A percentile compares a stretch with the other conserved stretches of the same genome.
These are phyloP conservation scores for Prolemur simus DNA, from an alignment of 2,113 vertebrate genomes.

Conservation along the genomic window DNA sequence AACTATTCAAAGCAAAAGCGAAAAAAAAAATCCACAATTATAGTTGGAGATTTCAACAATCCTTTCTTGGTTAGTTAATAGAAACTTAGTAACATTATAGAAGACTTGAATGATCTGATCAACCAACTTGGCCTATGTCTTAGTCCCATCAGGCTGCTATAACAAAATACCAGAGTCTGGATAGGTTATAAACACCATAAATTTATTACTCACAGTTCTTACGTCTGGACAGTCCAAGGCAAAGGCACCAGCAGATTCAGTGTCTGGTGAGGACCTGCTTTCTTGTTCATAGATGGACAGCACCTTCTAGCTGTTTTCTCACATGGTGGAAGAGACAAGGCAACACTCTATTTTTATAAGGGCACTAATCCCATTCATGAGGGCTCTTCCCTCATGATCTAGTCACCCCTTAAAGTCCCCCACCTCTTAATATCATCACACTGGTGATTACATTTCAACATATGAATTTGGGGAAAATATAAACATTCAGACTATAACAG, in stretches of 20 bases:
- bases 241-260: not conserved
- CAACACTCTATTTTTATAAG: no score
- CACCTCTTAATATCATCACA: not conserved
- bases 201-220: not conserved
- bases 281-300: not conserved
- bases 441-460: not conserved
- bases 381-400: not conserved
- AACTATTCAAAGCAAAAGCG: not conserved
- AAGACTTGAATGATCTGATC: not conserved
- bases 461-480: not conserved
- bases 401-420: not conserved
- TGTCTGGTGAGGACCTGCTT: not conserved
- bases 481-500: not conserved
- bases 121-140: not conserved
- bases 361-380: no score
- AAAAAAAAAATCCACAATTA: not conserved
- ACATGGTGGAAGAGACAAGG: not conserved
- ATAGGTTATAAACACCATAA: not conserved
- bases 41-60: not conserved
- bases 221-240: not conserved
- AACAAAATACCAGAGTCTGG: not conserved
- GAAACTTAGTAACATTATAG: not conserved
- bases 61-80: not conserved
- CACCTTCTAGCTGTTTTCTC: not conserved
- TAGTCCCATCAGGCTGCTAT: not conserved